Percentiles rank a stretch among this genome's conserved stretches.
Conservation (phyloP, 2,888 invertebrate genomes). For the Meta bourneti region DNA sequence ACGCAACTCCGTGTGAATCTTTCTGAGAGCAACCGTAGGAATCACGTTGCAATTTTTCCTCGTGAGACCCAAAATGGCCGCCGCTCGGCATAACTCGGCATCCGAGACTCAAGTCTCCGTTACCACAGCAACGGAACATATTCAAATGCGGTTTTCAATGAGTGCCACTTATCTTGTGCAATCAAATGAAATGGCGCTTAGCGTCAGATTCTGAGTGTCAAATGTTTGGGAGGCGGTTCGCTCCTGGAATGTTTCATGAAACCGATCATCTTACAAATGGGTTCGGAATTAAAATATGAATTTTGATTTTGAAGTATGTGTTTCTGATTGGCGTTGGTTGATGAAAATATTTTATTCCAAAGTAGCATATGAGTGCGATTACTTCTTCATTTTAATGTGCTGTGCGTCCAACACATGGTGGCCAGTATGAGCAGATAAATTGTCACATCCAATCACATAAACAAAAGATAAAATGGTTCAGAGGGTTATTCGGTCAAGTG, state of each 20-base stretch:
- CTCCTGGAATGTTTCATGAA: constrained; percentile 56
- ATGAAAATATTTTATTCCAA: no score
- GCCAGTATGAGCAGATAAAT: no score
- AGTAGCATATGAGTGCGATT: no score
- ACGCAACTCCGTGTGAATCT: not conserved
- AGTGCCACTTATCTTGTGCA: constrained; percentile 75
- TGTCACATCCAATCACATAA: no score
- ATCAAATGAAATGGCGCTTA: constrained; percentile 76
- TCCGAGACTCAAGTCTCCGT: constrained; percentile 10
- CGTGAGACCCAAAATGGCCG: constrained; percentile 43
- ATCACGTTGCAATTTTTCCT: no score
- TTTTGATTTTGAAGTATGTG: not conserved
- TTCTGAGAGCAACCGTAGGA: not conserved
- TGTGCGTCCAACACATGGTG: no score
- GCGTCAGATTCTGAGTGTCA: constrained; percentile 69
- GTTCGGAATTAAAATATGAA: not conserved
- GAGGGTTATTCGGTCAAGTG: no score
- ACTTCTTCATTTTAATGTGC: no score
- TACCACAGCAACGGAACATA: constrained; percentile 69
- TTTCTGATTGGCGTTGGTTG: not conserved
- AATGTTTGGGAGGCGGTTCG: constrained; percentile 70
- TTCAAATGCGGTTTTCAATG: constrained; percentile 76
- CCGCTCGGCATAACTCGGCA: not conserved
- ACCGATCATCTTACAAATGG: not conserved
- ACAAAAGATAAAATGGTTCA: no score